Percentiles rank a stretch among this genome's conserved stretches.
Conservation (phyloP, 2,888 invertebrate genomes). For the Xylocampa areola region DNA sequence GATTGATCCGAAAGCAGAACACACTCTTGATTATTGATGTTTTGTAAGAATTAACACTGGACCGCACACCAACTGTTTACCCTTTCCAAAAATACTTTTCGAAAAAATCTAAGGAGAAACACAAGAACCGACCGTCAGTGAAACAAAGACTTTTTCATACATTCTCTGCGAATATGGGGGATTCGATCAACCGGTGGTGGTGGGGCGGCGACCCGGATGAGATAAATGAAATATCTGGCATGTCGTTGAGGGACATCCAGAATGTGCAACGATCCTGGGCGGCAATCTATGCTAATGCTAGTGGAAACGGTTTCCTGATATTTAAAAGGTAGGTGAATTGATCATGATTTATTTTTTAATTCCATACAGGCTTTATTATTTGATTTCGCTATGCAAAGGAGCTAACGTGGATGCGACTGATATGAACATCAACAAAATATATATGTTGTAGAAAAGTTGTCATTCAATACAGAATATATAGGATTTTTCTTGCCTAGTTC, state of each 20-base stretch:
- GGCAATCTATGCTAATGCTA: slow-evolving; percentile 59
- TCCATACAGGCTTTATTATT: too few relatives aligned
- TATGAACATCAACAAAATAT: too few relatives aligned
- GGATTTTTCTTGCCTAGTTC: too few relatives aligned
- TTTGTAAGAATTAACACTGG: background rate
- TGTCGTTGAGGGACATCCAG: slow-evolving; percentile 68
- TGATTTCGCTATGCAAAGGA: too few relatives aligned
- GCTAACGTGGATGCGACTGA: too few relatives aligned
- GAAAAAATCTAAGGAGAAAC: background rate
- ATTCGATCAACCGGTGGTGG: slow-evolving; percentile 57
- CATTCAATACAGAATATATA: too few relatives aligned
- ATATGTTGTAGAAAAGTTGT: too few relatives aligned
- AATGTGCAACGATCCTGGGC: slow-evolving; percentile 66
- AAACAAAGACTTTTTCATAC: background rate
- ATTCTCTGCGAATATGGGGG: slow-evolving; percentile 56
- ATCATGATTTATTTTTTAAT: too few relatives aligned
- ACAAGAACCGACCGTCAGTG: background rate
- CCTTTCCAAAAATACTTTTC: slow-evolving; percentile 10
- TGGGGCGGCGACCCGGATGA: slow-evolving; percentile 72
- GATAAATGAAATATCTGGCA: slow-evolving; percentile 62
- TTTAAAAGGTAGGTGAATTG: slow-evolving; percentile 70
- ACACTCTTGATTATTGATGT: background rate
- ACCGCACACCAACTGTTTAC: slow-evolving; percentile 14
- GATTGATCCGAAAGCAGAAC: background rate
- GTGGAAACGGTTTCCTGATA: slow-evolving; percentile 64